Conservation (phyloP, 2,888 invertebrate species). For the Tromatobia lineatoria region DNA sequence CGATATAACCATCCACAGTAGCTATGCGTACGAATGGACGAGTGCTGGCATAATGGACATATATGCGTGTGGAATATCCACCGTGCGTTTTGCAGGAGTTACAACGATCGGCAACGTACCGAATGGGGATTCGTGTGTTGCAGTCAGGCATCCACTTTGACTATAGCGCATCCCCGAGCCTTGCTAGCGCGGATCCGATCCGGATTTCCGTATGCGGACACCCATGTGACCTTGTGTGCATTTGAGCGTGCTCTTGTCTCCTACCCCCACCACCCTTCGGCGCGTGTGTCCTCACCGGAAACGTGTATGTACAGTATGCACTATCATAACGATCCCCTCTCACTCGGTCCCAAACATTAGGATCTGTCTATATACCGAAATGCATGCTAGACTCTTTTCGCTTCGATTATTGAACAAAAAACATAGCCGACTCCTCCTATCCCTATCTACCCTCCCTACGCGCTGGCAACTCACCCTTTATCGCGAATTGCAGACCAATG, state of each 20-base stretch:
- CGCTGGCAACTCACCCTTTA: constrained; percentile 41
- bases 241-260: constrained; percentile 73
- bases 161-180: constrained; percentile 52
- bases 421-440: constrained; percentile 11
- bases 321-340: constrained; percentile 77
- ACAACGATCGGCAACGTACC: constrained; percentile 59
- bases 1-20: constrained; percentile 41
- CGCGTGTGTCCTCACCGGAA: constrained; percentile 77
- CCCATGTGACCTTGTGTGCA: constrained; percentile 82
- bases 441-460: background rate
- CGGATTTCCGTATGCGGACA: constrained; percentile 82
- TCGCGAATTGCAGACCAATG: constrained; percentile 61
- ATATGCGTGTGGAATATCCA: constrained; percentile 57
- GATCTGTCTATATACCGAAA: constrained; percentile 35
- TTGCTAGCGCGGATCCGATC: constrained; percentile 72
- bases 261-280: constrained; percentile 28
- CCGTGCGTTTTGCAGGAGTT: constrained; percentile 60
- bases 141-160: constrained; percentile 53
- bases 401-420: constrained; percentile 60
- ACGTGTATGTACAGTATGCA: constrained; percentile 80
- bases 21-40: constrained; percentile 44
- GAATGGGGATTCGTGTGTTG: constrained; percentile 41
- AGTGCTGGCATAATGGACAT: constrained; percentile 33
- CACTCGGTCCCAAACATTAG: constrained; percentile 52
- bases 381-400: constrained; percentile 58